These are phyloP conservation scores for Macrobrachium nipponense DNA, from an alignment of 1,140 invertebrate genomes.

Conservation along the genomic window DNA sequence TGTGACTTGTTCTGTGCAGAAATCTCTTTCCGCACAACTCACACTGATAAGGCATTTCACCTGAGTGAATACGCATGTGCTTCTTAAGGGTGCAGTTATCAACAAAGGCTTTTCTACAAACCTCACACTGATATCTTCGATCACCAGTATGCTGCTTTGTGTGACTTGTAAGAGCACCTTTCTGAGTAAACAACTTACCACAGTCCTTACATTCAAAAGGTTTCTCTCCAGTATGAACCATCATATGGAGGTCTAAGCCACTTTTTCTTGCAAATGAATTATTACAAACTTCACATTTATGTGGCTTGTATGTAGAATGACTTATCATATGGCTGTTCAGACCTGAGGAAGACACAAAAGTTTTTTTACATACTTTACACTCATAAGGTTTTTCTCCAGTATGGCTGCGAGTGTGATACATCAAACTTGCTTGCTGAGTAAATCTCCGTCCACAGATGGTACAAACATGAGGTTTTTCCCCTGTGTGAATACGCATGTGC, in stretches of 20 bases:
- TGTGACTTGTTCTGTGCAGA: constrained; percentile 34
- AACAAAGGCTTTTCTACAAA: neutral
- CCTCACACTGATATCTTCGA: constrained; percentile 4
- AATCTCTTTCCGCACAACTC: constrained; percentile 55
- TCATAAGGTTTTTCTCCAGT: no score
- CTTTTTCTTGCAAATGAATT: constrained; percentile 3
- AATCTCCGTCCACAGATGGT: no score
- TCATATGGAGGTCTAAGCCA: neutral
- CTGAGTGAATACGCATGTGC: constrained; percentile 82
- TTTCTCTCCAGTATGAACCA: constrained; percentile 11
- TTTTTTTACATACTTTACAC: no score
- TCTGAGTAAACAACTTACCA: neutral
- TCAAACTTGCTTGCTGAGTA: no score
- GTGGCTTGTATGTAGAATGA: no score
- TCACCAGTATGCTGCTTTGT: neutral
- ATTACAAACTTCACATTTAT: neutral
- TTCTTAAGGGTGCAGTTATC: neutral
- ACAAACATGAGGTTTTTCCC: no score
- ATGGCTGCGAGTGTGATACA: no score
- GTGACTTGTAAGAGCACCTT: constrained; percentile 3
- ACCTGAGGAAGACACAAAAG: no score
- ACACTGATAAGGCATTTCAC: constrained; percentile 91
- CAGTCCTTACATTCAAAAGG: constrained; percentile 1
- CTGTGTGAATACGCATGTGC: no score
- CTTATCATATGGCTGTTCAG: no score